Evolutionary conservation across 2,888 invertebrate genomes (phyloP).

Genomic region (Acleris literana): DNA sequence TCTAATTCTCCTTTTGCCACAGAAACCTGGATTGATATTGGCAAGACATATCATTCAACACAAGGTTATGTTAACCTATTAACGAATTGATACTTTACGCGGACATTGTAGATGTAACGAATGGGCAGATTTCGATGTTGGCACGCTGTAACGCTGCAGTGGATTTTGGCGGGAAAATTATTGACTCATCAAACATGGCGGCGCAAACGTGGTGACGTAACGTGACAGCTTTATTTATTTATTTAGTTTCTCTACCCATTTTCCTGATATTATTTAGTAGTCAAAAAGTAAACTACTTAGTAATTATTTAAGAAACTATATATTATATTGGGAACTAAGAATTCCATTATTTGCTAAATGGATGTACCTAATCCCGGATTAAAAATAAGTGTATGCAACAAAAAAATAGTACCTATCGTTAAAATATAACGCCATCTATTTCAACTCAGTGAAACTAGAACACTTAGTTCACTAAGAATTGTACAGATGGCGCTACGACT

Average conservation of each 20-base stretch:
- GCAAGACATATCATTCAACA: no score
- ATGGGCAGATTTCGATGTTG: constrained; percentile 46
- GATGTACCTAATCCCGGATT: no score
- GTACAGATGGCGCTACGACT: neutral
- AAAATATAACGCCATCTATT: constrained; percentile 3
- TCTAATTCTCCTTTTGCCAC: no score
- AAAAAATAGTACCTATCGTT: no score
- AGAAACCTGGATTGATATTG: no score
- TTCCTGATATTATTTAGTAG: no score
- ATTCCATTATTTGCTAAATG: no score
- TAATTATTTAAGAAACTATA: no score
- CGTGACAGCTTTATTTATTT: constrained; percentile 25
- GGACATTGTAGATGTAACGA: constrained; percentile 26
- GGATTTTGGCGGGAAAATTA: constrained; percentile 70
- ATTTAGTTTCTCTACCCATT: neutral
- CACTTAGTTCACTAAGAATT: neutral
- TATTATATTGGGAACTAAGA: no score
- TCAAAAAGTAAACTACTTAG: no score
- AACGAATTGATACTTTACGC: neutral
- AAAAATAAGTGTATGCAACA: no score
- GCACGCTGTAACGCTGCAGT: constrained; percentile 61
- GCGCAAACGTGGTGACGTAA: constrained; percentile 21
- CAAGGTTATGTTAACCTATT: neutral
- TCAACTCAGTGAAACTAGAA: neutral
- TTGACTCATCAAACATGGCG: constrained; percentile 50